phyloP scores from a whole-genome alignment of 2,797 vertebrate genomes.

The Hyperoplus lanceolatus region DNA sequence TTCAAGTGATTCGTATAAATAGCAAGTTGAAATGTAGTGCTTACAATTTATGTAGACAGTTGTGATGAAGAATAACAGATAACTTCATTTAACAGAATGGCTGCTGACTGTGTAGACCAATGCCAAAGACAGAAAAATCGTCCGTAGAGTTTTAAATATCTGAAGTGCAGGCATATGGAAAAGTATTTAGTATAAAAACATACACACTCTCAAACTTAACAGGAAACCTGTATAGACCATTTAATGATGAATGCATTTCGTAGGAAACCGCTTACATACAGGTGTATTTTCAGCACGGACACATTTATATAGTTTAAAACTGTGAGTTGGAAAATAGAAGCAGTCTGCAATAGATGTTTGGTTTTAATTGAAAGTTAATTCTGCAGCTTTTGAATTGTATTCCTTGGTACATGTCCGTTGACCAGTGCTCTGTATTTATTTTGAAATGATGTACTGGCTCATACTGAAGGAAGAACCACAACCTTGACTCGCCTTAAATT shows the following conservation, averaged over 20 bases:
- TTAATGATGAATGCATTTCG: background rate
- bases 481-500: conserved; percentile 81
- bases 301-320: background rate
- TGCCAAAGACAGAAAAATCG: conserved; percentile 61
- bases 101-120: conserved; percentile 41
- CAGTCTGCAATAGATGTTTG: conserved; percentile 11
- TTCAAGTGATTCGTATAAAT: conserved; percentile 44
- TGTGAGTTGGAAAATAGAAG: conserved; percentile 28
- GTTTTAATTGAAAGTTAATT: conserved; percentile 26
- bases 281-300: background rate
- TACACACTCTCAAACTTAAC: background rate
- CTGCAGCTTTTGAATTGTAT: conserved; percentile 27
- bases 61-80: conserved; percentile 30
- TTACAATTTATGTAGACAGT: conserved; percentile 17
- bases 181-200: conserved; percentile 6
- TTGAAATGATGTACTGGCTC: conserved; percentile 37
- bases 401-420: conserved; percentile 4
- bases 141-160: background rate
- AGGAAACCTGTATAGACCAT: background rate
- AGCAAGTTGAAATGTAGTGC: conserved; percentile 25
- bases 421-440: conserved; percentile 57
- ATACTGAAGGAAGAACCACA: conserved; percentile 68
- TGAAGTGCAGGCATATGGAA: background rate
- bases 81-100: conserved; percentile 19
- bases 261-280: background rate